Percentiles rank a stretch among this genome's conserved stretches.
These are phyloP conservation scores for Drosophila gaucha DNA, from an alignment of 2,888 invertebrate species.

Conservation along the genomic window DNA sequence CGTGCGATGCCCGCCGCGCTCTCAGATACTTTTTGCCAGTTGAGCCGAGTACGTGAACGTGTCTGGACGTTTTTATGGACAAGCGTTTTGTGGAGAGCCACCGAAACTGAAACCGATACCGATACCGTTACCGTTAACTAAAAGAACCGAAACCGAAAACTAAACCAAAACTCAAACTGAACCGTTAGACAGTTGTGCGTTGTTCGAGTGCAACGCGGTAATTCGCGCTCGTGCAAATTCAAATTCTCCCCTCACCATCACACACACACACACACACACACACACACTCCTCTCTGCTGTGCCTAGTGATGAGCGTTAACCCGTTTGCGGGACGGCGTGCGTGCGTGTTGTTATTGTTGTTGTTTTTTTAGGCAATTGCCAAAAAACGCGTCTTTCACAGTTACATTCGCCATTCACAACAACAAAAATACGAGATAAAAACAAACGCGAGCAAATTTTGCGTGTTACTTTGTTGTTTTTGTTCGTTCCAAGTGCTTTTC, in stretches of 20 bases:
- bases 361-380: conserved; percentile 15
- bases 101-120: conserved; percentile 13
- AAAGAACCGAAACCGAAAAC: conserved; percentile 13
- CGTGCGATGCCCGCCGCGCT: conserved; percentile 47
- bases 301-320: conserved; percentile 30
- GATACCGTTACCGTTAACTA: conserved; percentile 1
- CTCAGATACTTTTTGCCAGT: conserved; percentile 68
- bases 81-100: conserved; percentile 25
- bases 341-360: conserved; percentile 41
- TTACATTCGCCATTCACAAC: conserved; percentile 41
- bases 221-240: conserved; percentile 29
- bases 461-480: conserved; percentile 12
- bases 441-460: conserved; percentile 20
- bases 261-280: background rate
- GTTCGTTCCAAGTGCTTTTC: conserved; percentile 27
- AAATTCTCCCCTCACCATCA: background rate
- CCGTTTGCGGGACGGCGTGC: conserved; percentile 39
- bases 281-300: background rate
- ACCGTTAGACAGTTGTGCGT: conserved; percentile 24
- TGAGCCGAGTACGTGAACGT: conserved; percentile 74
- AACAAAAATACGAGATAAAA: conserved; percentile 9
- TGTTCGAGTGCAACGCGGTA: conserved; percentile 12
- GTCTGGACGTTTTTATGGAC: conserved; percentile 60
- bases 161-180: conserved; percentile 5
- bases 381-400: conserved; percentile 31